Percentiles rank a stretch among this genome's conserved stretches.
These are phyloP conservation scores for Argyrosomus regius DNA, from an alignment of 2,797 vertebrate genomes.

Conservation along the genomic window DNA sequence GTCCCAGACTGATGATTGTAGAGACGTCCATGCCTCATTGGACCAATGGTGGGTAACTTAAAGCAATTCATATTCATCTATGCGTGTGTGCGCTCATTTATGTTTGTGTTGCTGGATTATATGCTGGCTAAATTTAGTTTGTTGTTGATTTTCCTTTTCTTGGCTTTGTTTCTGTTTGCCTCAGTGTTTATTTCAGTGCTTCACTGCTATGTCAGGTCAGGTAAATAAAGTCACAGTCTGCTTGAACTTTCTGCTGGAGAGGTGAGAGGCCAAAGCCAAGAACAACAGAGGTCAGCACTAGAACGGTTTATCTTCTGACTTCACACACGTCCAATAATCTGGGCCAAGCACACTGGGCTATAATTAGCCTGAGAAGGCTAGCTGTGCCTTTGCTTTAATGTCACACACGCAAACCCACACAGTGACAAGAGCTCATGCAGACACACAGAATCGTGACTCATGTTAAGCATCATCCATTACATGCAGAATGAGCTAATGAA, in stretches of 20 bases:
- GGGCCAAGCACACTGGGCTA: constrained; percentile 72
- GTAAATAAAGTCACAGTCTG: constrained; percentile 28
- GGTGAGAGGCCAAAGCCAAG: constrained; percentile 54
- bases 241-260: constrained; percentile 33
- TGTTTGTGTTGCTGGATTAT: background rate
- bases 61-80: constrained; percentile 14
- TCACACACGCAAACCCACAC: constrained; percentile 65
- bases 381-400: constrained; percentile 75
- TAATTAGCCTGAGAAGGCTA: constrained; percentile 76
- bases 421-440: constrained; percentile 55
- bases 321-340: constrained; percentile 70
- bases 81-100: background rate
- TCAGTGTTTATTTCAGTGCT: background rate
- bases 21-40: constrained; percentile 51
- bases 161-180: constrained; percentile 5
- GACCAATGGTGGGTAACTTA: constrained; percentile 49
- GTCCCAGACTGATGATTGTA: constrained; percentile 50
- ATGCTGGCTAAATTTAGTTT: background rate
- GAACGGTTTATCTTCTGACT: constrained; percentile 64
- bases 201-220: constrained; percentile 11
- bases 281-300: constrained; percentile 44
- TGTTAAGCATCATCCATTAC: constrained; percentile 62
- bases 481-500: constrained; percentile 62
- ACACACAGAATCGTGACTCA: constrained; percentile 67
- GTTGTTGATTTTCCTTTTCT: background rate